These are phyloP conservation scores for Spea hammondii DNA, from an alignment of 2,797 vertebrate species.

Conservation along the genomic window DNA sequence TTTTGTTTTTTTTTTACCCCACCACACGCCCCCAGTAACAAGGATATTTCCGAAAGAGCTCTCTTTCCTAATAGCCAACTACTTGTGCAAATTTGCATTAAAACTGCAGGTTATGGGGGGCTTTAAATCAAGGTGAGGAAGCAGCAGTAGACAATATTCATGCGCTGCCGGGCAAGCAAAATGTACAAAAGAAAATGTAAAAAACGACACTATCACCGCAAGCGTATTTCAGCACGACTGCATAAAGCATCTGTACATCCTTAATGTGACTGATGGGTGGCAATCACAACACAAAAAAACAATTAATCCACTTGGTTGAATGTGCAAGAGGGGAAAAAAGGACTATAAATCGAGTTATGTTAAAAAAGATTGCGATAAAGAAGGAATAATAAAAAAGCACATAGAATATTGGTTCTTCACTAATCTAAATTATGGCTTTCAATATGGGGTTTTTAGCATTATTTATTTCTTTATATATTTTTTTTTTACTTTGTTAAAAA, in stretches of 20 bases:
- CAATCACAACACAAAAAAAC: too few species aligned
- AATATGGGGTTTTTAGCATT: not conserved
- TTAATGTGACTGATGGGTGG: too few species aligned
- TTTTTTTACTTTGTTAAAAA: not conserved
- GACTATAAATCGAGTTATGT: too few species aligned
- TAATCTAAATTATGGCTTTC: not conserved
- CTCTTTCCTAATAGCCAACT: conserved; percentile 34
- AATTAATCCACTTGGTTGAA: too few species aligned
- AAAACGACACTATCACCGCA: too few species aligned
- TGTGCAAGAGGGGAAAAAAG: too few species aligned
- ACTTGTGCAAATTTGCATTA: conserved; percentile 50
- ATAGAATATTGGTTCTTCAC: too few species aligned
- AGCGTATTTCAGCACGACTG: too few species aligned
- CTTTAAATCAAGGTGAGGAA: conserved; percentile 5
- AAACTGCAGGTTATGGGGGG: conserved; percentile 29
- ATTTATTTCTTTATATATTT: not conserved
- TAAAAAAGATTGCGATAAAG: too few species aligned
- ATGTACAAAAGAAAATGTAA: not conserved
- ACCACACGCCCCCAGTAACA: not conserved
- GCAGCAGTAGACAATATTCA: not conserved
- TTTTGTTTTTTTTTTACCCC: conserved; percentile 22
- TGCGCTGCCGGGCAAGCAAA: not conserved
- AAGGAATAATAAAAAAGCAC: too few species aligned
- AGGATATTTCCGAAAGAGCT: conserved; percentile 13
- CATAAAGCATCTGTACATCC: too few species aligned